Evolutionary conservation across 2,113 vertebrate genomes (phyloP).

Genomic region (Zapornia atra): DNA sequence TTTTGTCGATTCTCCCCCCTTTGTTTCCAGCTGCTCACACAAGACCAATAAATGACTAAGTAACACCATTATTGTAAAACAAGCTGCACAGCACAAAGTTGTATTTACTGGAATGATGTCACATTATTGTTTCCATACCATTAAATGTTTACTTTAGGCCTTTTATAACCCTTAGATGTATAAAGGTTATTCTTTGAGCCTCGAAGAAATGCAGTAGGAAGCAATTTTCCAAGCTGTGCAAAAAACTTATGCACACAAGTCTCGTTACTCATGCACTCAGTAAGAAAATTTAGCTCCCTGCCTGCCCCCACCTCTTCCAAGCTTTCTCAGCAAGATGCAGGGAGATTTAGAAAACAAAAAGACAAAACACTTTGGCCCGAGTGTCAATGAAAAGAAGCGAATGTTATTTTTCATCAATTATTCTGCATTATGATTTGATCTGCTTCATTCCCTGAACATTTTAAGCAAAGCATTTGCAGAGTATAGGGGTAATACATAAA

Average conservation of each 20-base stretch:
- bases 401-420: background rate
- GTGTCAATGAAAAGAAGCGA: background rate
- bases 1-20: background rate
- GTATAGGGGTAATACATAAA: background rate
- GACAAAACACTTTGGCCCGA: background rate
- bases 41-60: slow-evolving; percentile 71
- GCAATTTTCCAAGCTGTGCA: slow-evolving; percentile 37
- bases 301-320: background rate
- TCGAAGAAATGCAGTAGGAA: slow-evolving; percentile 38
- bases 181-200: slow-evolving; percentile 58
- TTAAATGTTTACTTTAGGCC: slow-evolving; percentile 64
- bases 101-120: slow-evolving; percentile 71
- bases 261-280: slow-evolving; percentile 6
- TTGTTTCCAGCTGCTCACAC: slow-evolving; percentile 5
- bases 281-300: background rate
- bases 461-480: background rate
- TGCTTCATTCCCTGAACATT: background rate
- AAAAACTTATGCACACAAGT: slow-evolving; percentile 7
- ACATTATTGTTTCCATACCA: slow-evolving; percentile 64
- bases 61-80: slow-evolving; percentile 70
- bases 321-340: background rate
- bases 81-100: slow-evolving; percentile 59
- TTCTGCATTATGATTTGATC: background rate
- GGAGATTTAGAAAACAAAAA: background rate
- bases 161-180: slow-evolving; percentile 40